phyloP scores from a whole-genome alignment of 1,140 invertebrate genomes.

The Colletes latitarsis region DNA sequence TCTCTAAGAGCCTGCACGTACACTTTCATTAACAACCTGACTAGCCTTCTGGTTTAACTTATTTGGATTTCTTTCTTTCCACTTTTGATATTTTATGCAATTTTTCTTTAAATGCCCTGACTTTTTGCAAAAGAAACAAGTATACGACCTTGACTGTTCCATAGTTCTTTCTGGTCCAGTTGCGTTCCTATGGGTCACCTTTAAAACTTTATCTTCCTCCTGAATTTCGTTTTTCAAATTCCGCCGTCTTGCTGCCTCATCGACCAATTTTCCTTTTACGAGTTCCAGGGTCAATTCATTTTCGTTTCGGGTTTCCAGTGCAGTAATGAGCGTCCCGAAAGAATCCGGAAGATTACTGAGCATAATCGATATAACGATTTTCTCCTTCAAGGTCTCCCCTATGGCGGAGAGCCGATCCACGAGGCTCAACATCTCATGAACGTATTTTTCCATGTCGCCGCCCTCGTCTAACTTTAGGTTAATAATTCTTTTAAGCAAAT shows the following conservation, averaged over 20 bases:
- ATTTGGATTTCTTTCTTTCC: not conserved
- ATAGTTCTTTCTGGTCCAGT: no score
- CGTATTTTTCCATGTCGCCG: slow-evolving; percentile 39
- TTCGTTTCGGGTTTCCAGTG: slow-evolving; percentile 42
- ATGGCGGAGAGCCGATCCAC: slow-evolving; percentile 41
- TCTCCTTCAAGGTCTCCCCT: slow-evolving; percentile 48
- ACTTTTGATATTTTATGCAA: not conserved
- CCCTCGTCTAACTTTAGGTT: slow-evolving; percentile 6
- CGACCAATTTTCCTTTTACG: no score
- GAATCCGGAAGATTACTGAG: slow-evolving; percentile 52
- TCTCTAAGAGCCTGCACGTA: no score
- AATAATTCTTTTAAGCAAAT: slow-evolving; percentile 25
- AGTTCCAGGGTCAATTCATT: slow-evolving; percentile 52
- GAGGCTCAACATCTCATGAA: no score
- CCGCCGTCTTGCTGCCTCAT: not conserved
- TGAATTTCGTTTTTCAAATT: not conserved
- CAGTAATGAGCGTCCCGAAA: slow-evolving; percentile 41
- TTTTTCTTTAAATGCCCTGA: not conserved
- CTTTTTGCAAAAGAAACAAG: not conserved
- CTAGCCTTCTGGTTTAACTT: not conserved
- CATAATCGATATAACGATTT: slow-evolving; percentile 47
- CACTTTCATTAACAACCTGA: not conserved
- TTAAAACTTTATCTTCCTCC: not conserved
- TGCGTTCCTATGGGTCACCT: not conserved
- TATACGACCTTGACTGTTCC: no score